Conservation (phyloP, 2,797 vertebrate species). For the Neomorphus geoffroyi region DNA sequence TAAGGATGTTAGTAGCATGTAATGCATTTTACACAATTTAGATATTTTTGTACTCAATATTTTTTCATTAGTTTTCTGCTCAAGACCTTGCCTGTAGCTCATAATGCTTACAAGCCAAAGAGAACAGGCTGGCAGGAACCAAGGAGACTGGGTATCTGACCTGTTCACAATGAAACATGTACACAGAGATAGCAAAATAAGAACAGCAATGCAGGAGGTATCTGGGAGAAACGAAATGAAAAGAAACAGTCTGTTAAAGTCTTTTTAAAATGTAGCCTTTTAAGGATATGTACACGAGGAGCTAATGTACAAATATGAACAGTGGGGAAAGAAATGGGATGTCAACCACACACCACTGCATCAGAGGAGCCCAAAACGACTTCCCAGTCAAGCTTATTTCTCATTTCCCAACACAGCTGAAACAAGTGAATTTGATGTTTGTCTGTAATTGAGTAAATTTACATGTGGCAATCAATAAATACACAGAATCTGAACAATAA, state of each 20-base stretch:
- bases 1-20: neutral
- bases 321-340: slow-evolving; percentile 14
- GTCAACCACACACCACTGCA: neutral
- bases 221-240: neutral
- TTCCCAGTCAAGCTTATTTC: neutral
- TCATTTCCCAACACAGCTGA: neutral
- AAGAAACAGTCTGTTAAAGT: neutral
- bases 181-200: neutral
- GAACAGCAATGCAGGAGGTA: neutral
- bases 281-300: neutral
- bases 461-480: neutral
- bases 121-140: neutral
- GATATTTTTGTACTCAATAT: neutral
- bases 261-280: neutral
- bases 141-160: neutral
- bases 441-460: neutral
- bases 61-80: neutral
- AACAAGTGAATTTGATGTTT: neutral
- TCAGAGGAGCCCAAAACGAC: neutral
- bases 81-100: neutral
- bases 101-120: neutral
- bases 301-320: slow-evolving; percentile 13
- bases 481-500: neutral
- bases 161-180: neutral
- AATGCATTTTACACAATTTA: neutral